Evolutionary conservation across 2,113 vertebrate genomes (phyloP).

Genomic region (Acanthisitta chloris): DNA sequence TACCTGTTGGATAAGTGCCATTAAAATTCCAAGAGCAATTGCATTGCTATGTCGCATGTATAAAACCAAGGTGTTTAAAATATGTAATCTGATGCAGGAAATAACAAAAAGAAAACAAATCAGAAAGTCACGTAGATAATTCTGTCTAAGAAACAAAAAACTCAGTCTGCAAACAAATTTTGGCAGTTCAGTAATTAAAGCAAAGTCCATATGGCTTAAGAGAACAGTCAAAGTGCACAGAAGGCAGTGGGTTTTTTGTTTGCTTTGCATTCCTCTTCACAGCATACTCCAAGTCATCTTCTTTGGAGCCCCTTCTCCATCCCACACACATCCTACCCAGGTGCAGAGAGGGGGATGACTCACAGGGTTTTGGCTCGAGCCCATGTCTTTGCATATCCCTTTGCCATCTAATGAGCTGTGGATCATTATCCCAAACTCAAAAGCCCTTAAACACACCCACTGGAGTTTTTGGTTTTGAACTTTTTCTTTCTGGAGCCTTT

Average conservation of each 20-base stretch:
- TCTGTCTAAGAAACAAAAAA: conserved; percentile 6
- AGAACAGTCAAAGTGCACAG: conserved; percentile 66
- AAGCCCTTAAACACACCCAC: conserved; percentile 47
- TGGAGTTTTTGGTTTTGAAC: conserved; percentile 67
- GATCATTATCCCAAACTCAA: neutral
- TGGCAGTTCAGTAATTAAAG: conserved; percentile 51
- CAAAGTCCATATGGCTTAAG: conserved; percentile 72
- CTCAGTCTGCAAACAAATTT: neutral
- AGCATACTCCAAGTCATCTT: neutral
- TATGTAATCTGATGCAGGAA: neutral
- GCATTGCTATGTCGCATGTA: neutral
- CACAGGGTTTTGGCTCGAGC: neutral
- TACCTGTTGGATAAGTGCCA: neutral
- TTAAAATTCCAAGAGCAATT: neutral
- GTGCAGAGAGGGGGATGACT: neutral
- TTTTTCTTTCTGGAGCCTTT: conserved; percentile 16
- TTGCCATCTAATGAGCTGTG: neutral
- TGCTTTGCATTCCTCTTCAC: neutral
- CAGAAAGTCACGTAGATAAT: neutral
- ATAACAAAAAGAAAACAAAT: conserved; percentile 5
- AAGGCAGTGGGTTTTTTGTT: conserved; percentile 39
- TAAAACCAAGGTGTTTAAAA: neutral
- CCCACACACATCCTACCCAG: conserved; percentile 22
- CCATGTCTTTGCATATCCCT: neutral
- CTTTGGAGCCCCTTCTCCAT: neutral